Conservation (phyloP, 2,113 vertebrate species). For the Cyprinodon brontotheroides region DNA sequence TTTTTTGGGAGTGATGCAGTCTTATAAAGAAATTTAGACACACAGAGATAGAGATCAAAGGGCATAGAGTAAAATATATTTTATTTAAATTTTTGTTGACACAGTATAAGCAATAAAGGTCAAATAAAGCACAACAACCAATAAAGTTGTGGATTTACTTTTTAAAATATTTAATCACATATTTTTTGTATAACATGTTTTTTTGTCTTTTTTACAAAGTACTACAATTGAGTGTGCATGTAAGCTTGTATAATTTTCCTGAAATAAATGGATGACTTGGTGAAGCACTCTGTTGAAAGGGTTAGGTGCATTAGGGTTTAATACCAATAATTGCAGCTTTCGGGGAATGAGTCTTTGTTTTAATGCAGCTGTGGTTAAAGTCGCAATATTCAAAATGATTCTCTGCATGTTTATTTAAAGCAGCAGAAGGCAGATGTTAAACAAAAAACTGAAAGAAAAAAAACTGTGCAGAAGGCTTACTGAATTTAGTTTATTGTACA, state of each 20-base stretch:
- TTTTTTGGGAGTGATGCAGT: conserved; percentile 36
- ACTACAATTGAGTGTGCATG: conserved; percentile 41
- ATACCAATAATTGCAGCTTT: conserved; percentile 73
- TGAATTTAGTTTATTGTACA: conserved; percentile 5
- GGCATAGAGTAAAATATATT: conserved; percentile 44
- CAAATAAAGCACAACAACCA: not conserved
- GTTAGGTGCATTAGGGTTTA: conserved; percentile 54
- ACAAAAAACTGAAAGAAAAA: not conserved
- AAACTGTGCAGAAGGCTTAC: not conserved
- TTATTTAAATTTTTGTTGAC: conserved; percentile 34
- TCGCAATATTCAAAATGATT: conserved; percentile 61
- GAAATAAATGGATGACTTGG: conserved; percentile 57
- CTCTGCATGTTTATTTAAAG: conserved; percentile 36
- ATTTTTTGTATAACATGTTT: conserved; percentile 4
- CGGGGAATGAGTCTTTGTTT: conserved; percentile 67
- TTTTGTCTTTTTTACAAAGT: conserved; percentile 24
- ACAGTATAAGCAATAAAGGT: not conserved
- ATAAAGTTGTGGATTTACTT: conserved; percentile 14
- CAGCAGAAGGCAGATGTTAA: conserved; percentile 1
- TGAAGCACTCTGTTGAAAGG: conserved; percentile 45
- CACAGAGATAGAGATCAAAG: conserved; percentile 22
- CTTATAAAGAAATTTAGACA: conserved; percentile 18
- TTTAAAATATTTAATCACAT: conserved; percentile 7
- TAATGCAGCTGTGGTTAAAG: conserved; percentile 71
- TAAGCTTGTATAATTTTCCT: conserved; percentile 29